phyloP scores from a whole-genome alignment of 2,888 invertebrate species.

The Pheosia tremula region DNA sequence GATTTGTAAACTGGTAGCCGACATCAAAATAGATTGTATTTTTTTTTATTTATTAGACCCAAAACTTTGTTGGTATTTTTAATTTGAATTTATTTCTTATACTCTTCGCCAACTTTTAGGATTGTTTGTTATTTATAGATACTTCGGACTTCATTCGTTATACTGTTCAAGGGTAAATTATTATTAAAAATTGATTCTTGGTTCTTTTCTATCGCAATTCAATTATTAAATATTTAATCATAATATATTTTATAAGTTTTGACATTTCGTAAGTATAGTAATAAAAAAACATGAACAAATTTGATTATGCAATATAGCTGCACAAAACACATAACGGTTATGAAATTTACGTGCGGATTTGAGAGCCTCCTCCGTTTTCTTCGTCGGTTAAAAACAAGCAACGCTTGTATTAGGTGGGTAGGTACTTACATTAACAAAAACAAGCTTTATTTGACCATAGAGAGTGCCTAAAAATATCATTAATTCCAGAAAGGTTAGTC shows the following conservation, averaged over 20 bases:
- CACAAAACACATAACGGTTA: no score
- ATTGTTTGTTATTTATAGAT: slow-evolving; percentile 4
- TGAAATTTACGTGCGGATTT: no score
- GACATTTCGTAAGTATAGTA: no score
- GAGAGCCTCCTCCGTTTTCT: no score
- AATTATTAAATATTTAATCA: no score
- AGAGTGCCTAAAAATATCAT: slow-evolving; percentile 45
- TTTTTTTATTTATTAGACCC: neutral
- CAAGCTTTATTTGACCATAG: neutral
- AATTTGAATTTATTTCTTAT: neutral
- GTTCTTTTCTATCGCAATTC: no score
- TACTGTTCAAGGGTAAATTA: neutral
- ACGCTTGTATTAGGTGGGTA: no score
- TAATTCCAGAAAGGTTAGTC: slow-evolving; percentile 42
- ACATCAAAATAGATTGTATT: neutral
- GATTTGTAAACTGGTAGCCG: neutral
- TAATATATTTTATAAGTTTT: no score
- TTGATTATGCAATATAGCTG: no score
- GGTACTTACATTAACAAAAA: no score
- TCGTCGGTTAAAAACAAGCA: no score
- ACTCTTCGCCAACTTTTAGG: neutral
- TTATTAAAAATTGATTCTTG: neutral
- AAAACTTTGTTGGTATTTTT: slow-evolving; percentile 10
- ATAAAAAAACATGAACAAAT: no score
- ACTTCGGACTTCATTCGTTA: neutral